Evolutionary conservation across 2,888 invertebrate genomes (phyloP), one percentile per base, ranked within the genome.

Genomic region (Pseudoips prasinana): DNA sequence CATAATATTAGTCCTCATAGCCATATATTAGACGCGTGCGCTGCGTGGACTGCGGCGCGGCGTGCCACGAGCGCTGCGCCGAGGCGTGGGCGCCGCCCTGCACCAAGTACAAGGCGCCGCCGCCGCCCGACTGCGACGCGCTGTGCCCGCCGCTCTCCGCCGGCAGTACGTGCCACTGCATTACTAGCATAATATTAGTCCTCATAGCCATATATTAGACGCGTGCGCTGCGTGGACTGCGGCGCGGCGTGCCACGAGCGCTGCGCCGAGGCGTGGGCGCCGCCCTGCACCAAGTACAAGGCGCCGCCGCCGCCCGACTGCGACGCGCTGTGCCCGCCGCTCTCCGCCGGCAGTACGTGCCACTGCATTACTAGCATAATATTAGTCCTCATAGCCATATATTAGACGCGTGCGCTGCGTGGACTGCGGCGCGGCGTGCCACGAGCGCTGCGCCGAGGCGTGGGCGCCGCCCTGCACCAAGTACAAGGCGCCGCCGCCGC

Each of bases 231-330:
- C n/a, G n/a, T n/a, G n/a, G n/a, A n/a, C n/a, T n/a, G n/a, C n/a
- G n/a, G n/a, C n/a, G n/a, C n/a, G n/a, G n/a, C n/a, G 6, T 6
- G 6, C 18, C 18, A 18, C 18, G 6, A n/a, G n/a, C 18, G 6
- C 18, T 6, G 6, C 18, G 6, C 18, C 3, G 4, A 3, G 18
- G 97, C 71, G 91, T 93, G 69, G 96, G 96, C 72, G 97, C 97
- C 74, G 96, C 96, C 19, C 96, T 95, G 67, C 95, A 95, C 64
- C 96, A 96, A 73, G 97, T 97, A 76, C 97, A 97, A 73, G 95
- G 96, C 69, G 97, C 97, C 73, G 92, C 94, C 39, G 94, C 95
- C 44, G 89, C 91, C 37, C 95, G 96, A 8, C 94, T 6, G 4
- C 4, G 3, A 6, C 18, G 18, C 18, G 18, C 18, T 6, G 4